Percentiles rank a stretch among this genome's conserved stretches.
Conservation (phyloP, 2,888 invertebrate genomes). For the Stegana nigrithorax region DNA sequence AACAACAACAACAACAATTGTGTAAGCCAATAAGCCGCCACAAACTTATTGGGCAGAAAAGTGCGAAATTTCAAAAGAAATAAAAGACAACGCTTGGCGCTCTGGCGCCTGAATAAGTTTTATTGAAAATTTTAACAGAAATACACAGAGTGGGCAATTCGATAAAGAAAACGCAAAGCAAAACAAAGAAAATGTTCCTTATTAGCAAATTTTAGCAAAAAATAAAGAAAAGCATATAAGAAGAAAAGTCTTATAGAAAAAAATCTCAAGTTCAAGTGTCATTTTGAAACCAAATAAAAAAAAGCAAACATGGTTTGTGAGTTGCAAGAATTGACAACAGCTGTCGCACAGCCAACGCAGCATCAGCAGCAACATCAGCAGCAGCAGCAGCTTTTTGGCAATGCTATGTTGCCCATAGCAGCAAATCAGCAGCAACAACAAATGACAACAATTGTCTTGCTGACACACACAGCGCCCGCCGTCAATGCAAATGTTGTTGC, state of each 20-base stretch:
- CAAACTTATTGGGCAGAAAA: too few relatives aligned
- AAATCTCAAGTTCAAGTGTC: constrained; percentile 57
- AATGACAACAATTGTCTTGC: constrained; percentile 57
- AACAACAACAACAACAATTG: constrained; percentile 10
- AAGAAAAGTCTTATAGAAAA: constrained; percentile 21
- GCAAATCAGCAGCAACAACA: constrained; percentile 48
- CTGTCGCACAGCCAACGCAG: constrained; percentile 37
- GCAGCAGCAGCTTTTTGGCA: constrained; percentile 29
- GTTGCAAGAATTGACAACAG: constrained; percentile 63
- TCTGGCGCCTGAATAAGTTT: neutral
- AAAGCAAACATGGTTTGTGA: constrained; percentile 67
- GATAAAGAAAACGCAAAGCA: constrained; percentile 31
- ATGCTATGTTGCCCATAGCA: constrained; percentile 42
- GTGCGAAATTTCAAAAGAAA: neutral
- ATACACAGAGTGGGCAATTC: too few relatives aligned
- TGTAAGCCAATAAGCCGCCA: constrained; percentile 13
- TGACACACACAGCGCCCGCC: constrained; percentile 46
- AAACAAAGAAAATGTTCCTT: constrained; percentile 62
- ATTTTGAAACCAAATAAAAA: constrained; percentile 57
- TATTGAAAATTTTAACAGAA: constrained; percentile 27
- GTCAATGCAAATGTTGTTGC: constrained; percentile 44
- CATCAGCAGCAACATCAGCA: constrained; percentile 47
- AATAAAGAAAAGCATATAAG: constrained; percentile 24
- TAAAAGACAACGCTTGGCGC: neutral
- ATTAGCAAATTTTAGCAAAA: constrained; percentile 57